These are phyloP conservation scores for Agrochola litura DNA, from an alignment of 2,888 invertebrate genomes.

Conservation along the genomic window DNA sequence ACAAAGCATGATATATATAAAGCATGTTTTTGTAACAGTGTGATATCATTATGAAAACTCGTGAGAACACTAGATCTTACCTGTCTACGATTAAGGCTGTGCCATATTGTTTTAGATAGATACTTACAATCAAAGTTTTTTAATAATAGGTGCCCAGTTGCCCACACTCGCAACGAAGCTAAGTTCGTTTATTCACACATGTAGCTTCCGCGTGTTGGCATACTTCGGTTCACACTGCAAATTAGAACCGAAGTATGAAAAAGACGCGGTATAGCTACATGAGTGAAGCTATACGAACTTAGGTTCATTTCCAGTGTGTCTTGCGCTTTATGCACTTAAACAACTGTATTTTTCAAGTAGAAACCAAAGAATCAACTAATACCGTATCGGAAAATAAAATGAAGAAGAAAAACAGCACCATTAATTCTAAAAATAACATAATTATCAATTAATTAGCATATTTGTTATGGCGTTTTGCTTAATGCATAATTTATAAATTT, in stretches of 20 bases:
- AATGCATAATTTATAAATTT: not conserved
- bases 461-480: not conserved
- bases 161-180: too few relatives aligned
- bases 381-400: not conserved
- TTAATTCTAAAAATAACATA: not conserved
- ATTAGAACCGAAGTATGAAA: too few relatives aligned
- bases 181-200: too few relatives aligned
- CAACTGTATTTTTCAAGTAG: not conserved
- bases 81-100: constrained; percentile 24
- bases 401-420: not conserved
- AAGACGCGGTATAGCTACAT: too few relatives aligned
- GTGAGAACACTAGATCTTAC: constrained; percentile 46
- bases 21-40: constrained; percentile 44
- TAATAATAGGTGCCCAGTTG: not conserved
- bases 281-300: too few relatives aligned
- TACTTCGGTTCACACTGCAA: too few relatives aligned
- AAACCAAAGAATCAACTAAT: not conserved
- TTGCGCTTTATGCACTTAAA: not conserved
- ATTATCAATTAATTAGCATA: not conserved
- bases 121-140: not conserved
- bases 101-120: constrained; percentile 19
- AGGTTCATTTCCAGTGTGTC: too few relatives aligned
- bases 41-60: constrained; percentile 51
- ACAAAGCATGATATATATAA: constrained; percentile 21
- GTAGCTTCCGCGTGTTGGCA: too few relatives aligned